Evolutionary conservation across 1,140 invertebrate species (phyloP), one percentile per base, ranked within the genome.

Genomic region (Adelges cooleyi): DNA sequence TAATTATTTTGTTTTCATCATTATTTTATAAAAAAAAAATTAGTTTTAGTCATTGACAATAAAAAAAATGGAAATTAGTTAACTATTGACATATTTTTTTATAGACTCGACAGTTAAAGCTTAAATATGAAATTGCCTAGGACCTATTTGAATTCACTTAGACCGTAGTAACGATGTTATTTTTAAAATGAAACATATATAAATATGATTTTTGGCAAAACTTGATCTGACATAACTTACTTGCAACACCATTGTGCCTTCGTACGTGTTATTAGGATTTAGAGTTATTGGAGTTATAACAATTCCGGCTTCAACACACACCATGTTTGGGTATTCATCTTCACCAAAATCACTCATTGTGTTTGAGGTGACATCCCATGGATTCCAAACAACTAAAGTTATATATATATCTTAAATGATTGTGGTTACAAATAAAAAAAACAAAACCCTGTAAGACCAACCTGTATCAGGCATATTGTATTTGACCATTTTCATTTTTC

Each of bases 291-390:
- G 90, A 69, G 84, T 83, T 65, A 83, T 86, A 1, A 96, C 91
- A 73, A 90, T 85, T 29, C 92, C 92, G 65, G 90, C 86, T 75
- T 96, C 92, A 23, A 97, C 90, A 78, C 93, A 97, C 66, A 95
- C 81, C 91, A 95, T 95, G 73, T 91, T 92, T 10, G 87, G 87
- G 77, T 91, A 95, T 75, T 95, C 92, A 70, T 95, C 90, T 76
- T 95, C 90, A 18, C 90, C 92, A 76, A 97, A 93, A 77, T 97
- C 93, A 1, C 83, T 80, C 76, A 95, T 92, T 73, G 91, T 89
- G 69, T 90, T 87, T 20, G 91, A 91, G 71, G 90, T 87, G 68
- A 95, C 90, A 50, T 86, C 79, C 92, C 93, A 96, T 3, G 94
- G 94, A 81, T 97, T 96, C 94, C 93, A 97, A 51, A 97, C 82